Percentiles rank a stretch among this genome's conserved stretches.
Conservation (phyloP, 2,113 vertebrate species). For the Irena cyanogastra region DNA sequence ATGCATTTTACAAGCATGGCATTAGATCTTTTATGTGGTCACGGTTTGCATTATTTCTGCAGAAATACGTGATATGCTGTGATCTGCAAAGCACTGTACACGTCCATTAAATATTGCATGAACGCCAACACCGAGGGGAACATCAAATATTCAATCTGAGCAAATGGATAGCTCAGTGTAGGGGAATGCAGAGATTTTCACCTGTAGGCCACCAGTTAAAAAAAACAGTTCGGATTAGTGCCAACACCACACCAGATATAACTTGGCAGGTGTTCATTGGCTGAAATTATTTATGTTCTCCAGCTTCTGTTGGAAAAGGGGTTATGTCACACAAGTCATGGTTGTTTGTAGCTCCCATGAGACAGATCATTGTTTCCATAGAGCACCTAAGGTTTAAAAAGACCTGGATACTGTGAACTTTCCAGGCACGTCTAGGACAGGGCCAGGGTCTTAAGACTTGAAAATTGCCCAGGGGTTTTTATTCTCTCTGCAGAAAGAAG, state of each 20-base stretch:
- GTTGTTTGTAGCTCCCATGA: not conserved
- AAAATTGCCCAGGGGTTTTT: not conserved
- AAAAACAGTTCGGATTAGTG: not conserved
- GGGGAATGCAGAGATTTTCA: not conserved
- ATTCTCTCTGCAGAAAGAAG: not conserved
- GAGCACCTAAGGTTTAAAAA: not conserved
- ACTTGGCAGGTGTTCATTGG: not conserved
- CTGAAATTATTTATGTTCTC: not conserved
- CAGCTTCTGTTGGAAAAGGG: not conserved
- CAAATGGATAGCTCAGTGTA: not conserved
- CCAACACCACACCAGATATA: not conserved
- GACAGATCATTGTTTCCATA: not conserved
- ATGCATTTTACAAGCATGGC: not conserved
- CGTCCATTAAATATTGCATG: not conserved
- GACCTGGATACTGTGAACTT: not conserved
- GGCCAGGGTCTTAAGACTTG: not conserved
- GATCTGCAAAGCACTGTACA: not conserved
- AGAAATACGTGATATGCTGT: accelerated
- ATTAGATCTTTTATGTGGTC: not conserved
- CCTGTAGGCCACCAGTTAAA: not conserved
- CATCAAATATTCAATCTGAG: constrained; percentile 13
- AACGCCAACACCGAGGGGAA: not conserved
- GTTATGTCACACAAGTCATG: not conserved
- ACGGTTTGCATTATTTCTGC: not conserved
- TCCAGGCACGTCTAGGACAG: not conserved